Evolutionary conservation across 2,113 vertebrate genomes (phyloP).

Genomic region (Geothlypis trichas): DNA sequence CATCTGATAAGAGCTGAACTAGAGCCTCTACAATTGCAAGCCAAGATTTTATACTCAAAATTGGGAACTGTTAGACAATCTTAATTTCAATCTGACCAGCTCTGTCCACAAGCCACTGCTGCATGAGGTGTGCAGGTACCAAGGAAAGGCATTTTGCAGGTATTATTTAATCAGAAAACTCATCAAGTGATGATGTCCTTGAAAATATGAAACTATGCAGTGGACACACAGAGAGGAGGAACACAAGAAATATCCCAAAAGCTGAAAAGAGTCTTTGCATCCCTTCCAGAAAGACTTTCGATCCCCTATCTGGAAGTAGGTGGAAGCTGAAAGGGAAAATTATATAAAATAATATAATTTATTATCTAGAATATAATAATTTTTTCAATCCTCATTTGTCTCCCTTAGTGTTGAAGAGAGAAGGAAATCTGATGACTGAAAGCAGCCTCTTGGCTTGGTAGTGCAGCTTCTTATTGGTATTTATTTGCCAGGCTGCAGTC

Average conservation of each 20-base stretch:
- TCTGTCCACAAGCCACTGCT: background rate
- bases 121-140: too few relatives aligned
- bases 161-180: background rate
- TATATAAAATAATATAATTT: background rate
- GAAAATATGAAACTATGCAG: background rate
- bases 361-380: background rate
- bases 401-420: background rate
- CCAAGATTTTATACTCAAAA: background rate
- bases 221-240: fast-evolving
- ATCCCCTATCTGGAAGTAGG: background rate
- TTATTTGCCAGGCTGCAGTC: background rate
- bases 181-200: background rate
- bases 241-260: background rate
- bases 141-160: background rate
- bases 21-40: background rate
- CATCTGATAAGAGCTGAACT: background rate
- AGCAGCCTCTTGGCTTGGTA: background rate
- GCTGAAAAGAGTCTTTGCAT: background rate
- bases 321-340: background rate
- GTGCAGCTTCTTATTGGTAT: background rate
- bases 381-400: background rate
- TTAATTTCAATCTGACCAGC: background rate
- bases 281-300: background rate
- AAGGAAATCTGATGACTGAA: background rate
- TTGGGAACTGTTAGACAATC: background rate